phyloP scores from a whole-genome alignment of 1,140 invertebrate genomes.

The Lanistes nyassanus region DNA sequence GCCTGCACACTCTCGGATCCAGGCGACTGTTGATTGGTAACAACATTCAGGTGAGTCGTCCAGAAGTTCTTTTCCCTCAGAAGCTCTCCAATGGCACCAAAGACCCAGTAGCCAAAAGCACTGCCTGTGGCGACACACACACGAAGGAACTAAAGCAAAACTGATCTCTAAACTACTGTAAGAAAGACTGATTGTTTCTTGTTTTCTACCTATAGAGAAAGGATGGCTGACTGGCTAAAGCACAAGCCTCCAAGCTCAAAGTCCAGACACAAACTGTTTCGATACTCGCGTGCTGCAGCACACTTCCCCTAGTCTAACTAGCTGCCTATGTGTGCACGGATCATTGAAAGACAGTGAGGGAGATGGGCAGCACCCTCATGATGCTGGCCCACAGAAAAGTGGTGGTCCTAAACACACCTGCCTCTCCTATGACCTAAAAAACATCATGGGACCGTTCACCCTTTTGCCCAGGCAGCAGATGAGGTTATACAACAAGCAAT shows the following conservation, averaged over 20 bases:
- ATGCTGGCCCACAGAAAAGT: too few species aligned
- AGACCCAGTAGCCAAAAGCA: slow-evolving; percentile 34
- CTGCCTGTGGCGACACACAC: slow-evolving; percentile 25
- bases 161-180: neutral
- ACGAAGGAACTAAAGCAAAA: neutral
- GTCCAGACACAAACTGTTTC: too few species aligned
- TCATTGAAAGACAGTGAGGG: too few species aligned
- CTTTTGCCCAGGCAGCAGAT: too few species aligned
- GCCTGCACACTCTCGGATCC: neutral
- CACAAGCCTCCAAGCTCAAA: neutral
- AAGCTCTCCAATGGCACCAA: slow-evolving; percentile 28
- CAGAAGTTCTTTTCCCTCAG: slow-evolving; percentile 27
- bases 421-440: too few species aligned
- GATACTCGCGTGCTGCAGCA: too few species aligned
- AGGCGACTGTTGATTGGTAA: neutral
- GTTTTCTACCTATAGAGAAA: neutral
- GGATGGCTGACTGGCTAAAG: neutral
- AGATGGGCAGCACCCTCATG: too few species aligned
- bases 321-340: too few species aligned
- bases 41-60: neutral
- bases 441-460: too few species aligned
- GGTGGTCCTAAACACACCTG: too few species aligned
- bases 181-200: neutral
- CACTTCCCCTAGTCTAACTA: too few species aligned
- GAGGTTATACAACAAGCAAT: too few species aligned